Evolutionary conservation across 2,888 invertebrate species (phyloP).

Genomic region (Dorcus parallelipipedus): DNA sequence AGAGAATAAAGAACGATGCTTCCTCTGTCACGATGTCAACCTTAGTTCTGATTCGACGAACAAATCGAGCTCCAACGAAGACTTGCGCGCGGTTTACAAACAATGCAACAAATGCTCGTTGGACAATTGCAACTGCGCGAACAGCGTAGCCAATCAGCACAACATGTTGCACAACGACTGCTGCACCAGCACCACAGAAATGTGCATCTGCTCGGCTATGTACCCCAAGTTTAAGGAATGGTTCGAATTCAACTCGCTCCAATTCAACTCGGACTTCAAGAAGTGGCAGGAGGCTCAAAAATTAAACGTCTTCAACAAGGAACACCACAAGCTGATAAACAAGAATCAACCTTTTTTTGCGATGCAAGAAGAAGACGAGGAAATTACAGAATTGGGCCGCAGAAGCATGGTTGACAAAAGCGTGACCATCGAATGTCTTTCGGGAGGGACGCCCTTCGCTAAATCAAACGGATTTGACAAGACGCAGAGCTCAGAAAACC

Average conservation of each 20-base stretch:
- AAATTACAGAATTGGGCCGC: not conserved
- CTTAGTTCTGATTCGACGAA: too few relatives aligned
- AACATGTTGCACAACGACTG: constrained; percentile 4
- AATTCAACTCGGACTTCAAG: too few relatives aligned
- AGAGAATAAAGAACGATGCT: too few relatives aligned
- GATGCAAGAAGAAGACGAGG: not conserved
- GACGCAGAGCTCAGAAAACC: constrained; percentile 5
- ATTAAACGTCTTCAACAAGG: not conserved
- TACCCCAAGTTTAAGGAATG: constrained; percentile 14
- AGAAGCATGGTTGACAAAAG: not conserved
- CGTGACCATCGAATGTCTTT: not conserved
- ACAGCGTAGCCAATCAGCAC: not conserved
- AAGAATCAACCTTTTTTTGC: too few relatives aligned
- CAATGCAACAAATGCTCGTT: too few relatives aligned
- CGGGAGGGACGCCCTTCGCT: not conserved
- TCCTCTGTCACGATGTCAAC: too few relatives aligned
- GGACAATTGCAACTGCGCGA: too few relatives aligned
- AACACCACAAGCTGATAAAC: too few relatives aligned
- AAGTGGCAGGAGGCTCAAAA: too few relatives aligned
- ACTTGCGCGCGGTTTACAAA: too few relatives aligned
- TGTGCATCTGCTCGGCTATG: constrained; percentile 12
- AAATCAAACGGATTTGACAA: not conserved
- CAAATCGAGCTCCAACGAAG: too few relatives aligned
- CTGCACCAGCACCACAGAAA: constrained; percentile 13
- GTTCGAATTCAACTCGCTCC: constrained; percentile 3